Evolutionary conservation across 2,888 invertebrate genomes (phyloP).

Genomic region (Xanthorhoe designata): DNA sequence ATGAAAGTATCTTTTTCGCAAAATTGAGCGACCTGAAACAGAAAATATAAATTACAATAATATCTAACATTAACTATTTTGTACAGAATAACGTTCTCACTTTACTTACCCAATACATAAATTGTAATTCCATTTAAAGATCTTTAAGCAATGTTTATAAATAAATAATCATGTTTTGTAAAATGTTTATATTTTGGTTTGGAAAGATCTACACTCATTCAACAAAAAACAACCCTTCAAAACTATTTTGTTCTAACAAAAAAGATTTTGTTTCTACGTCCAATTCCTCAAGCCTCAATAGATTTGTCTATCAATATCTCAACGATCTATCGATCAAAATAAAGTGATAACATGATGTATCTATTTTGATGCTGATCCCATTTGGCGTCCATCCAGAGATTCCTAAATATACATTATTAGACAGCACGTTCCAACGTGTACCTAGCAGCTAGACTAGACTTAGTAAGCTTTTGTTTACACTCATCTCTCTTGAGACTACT

Average conservation of each 20-base stretch:
- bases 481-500: not conserved
- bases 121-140: too few relatives aligned
- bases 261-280: not conserved
- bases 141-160: too few relatives aligned
- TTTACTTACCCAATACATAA: too few relatives aligned
- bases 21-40: too few relatives aligned
- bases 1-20: too few relatives aligned
- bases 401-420: slow-evolving; percentile 45
- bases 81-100: too few relatives aligned
- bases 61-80: too few relatives aligned
- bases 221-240: too few relatives aligned
- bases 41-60: too few relatives aligned
- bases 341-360: slow-evolving; percentile 39
- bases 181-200: too few relatives aligned
- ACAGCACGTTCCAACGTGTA: slow-evolving; percentile 44
- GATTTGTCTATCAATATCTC: slow-evolving; percentile 39
- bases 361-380: slow-evolving; percentile 39
- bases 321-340: slow-evolving; percentile 41
- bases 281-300: slow-evolving; percentile 19
- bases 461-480: slow-evolving; percentile 16
- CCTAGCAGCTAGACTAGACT: slow-evolving; percentile 4
- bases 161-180: too few relatives aligned
- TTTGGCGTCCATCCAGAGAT: slow-evolving; percentile 65
- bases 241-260: not conserved
- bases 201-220: too few relatives aligned